Base-by-base conservation (phyloP, 2,888 invertebrate species). In the Hipparchia semele region DNA sequence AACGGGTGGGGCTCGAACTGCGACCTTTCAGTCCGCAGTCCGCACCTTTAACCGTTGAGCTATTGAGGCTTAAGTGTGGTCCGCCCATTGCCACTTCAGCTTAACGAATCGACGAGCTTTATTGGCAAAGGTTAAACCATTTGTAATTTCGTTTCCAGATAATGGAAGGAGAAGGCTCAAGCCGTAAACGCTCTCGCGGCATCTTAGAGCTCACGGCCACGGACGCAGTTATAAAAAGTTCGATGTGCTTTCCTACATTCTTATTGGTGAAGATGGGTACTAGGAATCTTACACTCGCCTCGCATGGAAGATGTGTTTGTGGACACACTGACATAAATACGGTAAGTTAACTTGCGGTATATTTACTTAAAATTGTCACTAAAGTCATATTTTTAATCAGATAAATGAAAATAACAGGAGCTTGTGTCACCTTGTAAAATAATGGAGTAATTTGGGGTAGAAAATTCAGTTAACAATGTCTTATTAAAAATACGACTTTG, bases 241-340 rank as follows among this genome's bases (percentile, higher is more conserved):
- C 78, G 1, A 5, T 86, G 7, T 87, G 88, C 45, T 75, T 79
- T 53, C 92, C 93, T 0, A 87, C 87, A 0, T 58, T 79, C 6
- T 6, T 84, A 64, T 83, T 84, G 1, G 60, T 88, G 33, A 82
- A 83, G n/a, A 65, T 84, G 51, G 93, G 89, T 0, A 78, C 81
- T 9, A 82, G 90, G 1, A 70, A 76, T 0, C 2, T 91, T 0
- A 66, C 75, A 2, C 75, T 91, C 4, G 73, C 75, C 10, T 85
- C 90, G 2, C 79, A 80, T 9, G 90, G 90, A 2, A 86, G 84
- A 58, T 84, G 92, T 74, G 83, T 86, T 1, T 92, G 92, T 73
- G 92, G 90, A 0, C 81, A 85, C 53, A 3, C 78, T 0, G 81
- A 85, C 56, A 74, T 80, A 8, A 77, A 82, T 8, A 70, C 84